Percentiles rank a stretch among this genome's conserved stretches.
Evolutionary conservation across 2,888 invertebrate species (phyloP).

Genomic region (Cerastis leucographa): DNA sequence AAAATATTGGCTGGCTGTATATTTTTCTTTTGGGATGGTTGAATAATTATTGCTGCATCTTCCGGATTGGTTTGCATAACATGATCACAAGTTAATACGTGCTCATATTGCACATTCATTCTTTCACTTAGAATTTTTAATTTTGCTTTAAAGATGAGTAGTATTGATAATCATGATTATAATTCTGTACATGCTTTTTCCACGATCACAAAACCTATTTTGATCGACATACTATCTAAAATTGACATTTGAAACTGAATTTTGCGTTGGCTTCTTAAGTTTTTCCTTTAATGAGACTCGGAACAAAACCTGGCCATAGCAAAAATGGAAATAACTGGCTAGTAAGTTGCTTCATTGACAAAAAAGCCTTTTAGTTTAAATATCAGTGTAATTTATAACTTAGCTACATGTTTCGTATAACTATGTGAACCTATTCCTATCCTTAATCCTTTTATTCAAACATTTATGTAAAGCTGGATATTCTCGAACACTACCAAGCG

Average conservation of each 20-base stretch:
- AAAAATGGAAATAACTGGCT: background rate
- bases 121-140: too few relatives aligned
- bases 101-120: too few relatives aligned
- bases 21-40: background rate
- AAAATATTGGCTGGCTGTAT: background rate
- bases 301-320: background rate
- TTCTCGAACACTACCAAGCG: slow-evolving; percentile 11
- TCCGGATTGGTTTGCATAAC: background rate
- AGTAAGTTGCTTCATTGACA: background rate
- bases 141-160: too few relatives aligned
- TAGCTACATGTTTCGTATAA: background rate
- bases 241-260: background rate
- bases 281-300: background rate
- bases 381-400: background rate
- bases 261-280: background rate
- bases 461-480: slow-evolving; percentile 44
- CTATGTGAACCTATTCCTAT: background rate
- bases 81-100: too few relatives aligned
- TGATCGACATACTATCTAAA: background rate
- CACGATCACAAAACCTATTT: background rate
- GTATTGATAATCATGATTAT: too few relatives aligned
- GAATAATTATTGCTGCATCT: background rate
- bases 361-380: background rate
- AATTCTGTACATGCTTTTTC: background rate
- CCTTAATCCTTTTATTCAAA: slow-evolving; percentile 24